Evolutionary conservation across 2,888 invertebrate genomes (phyloP), one percentile per base, ranked within the genome.

Genomic region (Xiphydria camelus): DNA sequence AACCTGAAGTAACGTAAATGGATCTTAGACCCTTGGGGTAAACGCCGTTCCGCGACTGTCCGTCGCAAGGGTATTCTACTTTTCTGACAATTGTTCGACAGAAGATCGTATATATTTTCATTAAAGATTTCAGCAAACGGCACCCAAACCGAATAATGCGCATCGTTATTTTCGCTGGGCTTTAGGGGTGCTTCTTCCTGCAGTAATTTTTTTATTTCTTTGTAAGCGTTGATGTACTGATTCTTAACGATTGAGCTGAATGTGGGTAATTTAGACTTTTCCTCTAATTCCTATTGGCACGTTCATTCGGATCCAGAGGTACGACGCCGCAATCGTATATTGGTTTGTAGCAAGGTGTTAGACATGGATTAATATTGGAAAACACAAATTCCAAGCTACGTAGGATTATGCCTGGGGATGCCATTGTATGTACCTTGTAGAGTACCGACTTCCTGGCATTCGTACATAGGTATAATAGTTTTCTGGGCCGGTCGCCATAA

Each of bases 61-160:
- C 1, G 66, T 61, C 1, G 61, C 63, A 3, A 75, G 1, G 67
- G 47, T 3, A 62, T 58, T 25, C 65, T 53, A 18, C 59, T 50
- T 38, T 65, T 70, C 9, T 70, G 68, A 36, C 63, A 64, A 14
- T 68, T 74, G 35, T 64, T 73, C 0, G 65, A 83, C n/a, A 96
- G 73, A 12, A 96, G 77, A 73, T 96, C 96, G 64, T 86, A 91
- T 2, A 94, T 84, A 0, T 83, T 81, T 70, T 96, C 95, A 70
- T 96, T 96, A 72, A 96, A 95, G 18, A 96, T 89, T 73, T 96
- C 95, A 0, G 88, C 87, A 76, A 92, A 94, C 0, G 93, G 91
- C 1, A 95, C 85, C 94, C 94, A 91, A 0, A 89, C 79, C 19
- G 78, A 76, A 40, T 70, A 74, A 18, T 65, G 55, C 3, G 61